Evolutionary conservation across 2,797 vertebrate genomes (phyloP).

Genomic region (Eospalax fontanierii): DNA sequence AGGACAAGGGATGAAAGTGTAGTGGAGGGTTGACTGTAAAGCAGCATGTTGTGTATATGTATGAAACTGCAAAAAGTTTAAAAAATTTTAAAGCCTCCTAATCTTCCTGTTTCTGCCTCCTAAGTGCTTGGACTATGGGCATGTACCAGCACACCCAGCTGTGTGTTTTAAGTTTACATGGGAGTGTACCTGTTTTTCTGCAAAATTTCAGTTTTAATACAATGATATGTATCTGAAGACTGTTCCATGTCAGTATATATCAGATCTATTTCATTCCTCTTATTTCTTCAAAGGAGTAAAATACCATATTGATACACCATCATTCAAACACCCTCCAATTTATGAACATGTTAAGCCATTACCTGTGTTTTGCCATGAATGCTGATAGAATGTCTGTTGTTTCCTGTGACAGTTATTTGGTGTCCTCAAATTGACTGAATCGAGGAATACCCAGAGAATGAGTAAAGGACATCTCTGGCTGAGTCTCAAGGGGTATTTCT

Average conservation of each 20-base stretch:
- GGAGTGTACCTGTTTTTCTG: neutral
- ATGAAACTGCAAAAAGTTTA: neutral
- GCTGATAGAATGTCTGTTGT: neutral
- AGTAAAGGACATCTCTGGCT: neutral
- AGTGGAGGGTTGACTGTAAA: no score
- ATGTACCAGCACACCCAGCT: neutral
- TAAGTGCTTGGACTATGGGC: neutral
- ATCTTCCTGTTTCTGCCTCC: neutral
- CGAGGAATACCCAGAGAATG: neutral
- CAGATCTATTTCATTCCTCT: neutral
- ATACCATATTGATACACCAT: neutral
- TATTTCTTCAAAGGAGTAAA: neutral
- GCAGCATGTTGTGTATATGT: neutral
- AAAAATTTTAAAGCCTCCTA: neutral
- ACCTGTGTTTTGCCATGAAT: neutral
- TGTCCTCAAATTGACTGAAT: neutral
- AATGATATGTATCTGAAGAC: neutral
- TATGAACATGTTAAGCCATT: neutral
- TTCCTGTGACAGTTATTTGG: neutral
- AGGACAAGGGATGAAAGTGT: no score
- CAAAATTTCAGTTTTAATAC: slow-evolving; percentile 34
- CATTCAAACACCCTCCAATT: neutral
- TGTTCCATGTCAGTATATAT: neutral
- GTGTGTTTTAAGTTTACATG: neutral
- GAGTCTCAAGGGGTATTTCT: neutral